Base-by-base conservation (phyloP, 2,113 vertebrate genomes). In the Dipodomys merriami region DNA sequence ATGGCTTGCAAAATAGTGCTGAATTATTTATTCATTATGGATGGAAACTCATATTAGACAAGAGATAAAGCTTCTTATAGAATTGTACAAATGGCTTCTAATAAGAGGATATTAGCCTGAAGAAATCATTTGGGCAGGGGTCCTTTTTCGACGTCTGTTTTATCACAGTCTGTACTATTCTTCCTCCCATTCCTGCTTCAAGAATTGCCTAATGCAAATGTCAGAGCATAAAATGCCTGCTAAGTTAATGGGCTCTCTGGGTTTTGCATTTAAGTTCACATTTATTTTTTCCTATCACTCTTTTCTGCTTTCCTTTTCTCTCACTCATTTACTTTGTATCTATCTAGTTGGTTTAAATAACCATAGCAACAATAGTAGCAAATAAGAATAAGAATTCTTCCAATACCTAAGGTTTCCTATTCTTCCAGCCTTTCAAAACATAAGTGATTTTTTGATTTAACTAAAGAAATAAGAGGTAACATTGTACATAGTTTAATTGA, bases 1-100 rank as follows among this genome's bases (percentile, higher is more conserved):
- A 44, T 84, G 10, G 6, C 27, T 49, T 91, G 6, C 33, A 71
- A 93, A 86, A 95, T 53, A 93, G 6, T 20, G 30, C 3, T 49
- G 60, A 74, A 88, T 92, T 80, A 82, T 80, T 92, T 92, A 67
- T 83, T 95, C 79, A 90, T 53, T 95, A 19, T 53, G 62, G 83
- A 94, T 12, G 79, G 2, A 11, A 53, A 62, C 44, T 90, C 33
- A 74, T 82, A 71, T 64, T 77, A 69, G 79, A 65, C 4, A 90
- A 35, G 65, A 80, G 19, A 88, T 30, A 74, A 94, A 78, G 10
- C 57, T 82, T 69, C 7, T 35, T 22, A 79, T 19, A 69, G n/a
- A 71, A 90, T 85, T 82, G 8, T 72, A 74, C 27, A 84, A 90
- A 80, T 71, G 27, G 82, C 10, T 85, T 83, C 25, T 71, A 86